Evolutionary conservation across 23 tunicate species (phyloP).

Genomic region (Halocynthia roretzi): DNA sequence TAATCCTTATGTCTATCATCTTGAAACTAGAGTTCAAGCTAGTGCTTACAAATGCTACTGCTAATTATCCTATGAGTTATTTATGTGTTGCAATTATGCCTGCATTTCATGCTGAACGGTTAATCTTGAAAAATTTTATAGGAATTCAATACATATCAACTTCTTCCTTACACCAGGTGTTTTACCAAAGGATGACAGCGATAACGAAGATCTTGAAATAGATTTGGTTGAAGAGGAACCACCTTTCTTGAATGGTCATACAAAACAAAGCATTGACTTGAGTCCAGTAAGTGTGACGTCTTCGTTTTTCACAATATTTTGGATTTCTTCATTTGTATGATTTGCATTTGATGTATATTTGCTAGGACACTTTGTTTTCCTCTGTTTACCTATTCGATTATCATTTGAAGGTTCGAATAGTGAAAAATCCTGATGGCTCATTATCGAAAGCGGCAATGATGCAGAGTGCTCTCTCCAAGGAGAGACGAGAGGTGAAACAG

Average conservation of each 20-base stretch:
- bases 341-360: neutral
- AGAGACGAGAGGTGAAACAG: conserved; percentile 81
- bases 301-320: neutral
- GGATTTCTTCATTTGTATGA: no score
- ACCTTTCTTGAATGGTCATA: conserved; percentile 92
- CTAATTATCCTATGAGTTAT: neutral
- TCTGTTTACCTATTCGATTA: neutral
- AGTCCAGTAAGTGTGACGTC: conserved; percentile 34
- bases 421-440: conserved; percentile 98
- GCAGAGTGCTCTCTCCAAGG: conserved; percentile 93
- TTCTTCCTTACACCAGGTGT: conserved; percentile 32
- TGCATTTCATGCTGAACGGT: no score
- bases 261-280: conserved; percentile 88
- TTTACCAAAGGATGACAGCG: conserved; percentile 80
- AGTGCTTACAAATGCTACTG: no score
- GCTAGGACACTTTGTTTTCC: neutral
- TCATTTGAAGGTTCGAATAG: conserved; percentile 60
- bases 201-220: conserved; percentile 92
- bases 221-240: conserved; percentile 98
- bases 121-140: no score
- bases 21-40: neutral
- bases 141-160: neutral
- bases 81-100: no score
- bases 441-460: conserved; percentile 98
- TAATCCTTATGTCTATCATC: neutral